Base-by-base conservation (phyloP, 2,888 invertebrate genomes). In the Stegana nigrithorax region DNA sequence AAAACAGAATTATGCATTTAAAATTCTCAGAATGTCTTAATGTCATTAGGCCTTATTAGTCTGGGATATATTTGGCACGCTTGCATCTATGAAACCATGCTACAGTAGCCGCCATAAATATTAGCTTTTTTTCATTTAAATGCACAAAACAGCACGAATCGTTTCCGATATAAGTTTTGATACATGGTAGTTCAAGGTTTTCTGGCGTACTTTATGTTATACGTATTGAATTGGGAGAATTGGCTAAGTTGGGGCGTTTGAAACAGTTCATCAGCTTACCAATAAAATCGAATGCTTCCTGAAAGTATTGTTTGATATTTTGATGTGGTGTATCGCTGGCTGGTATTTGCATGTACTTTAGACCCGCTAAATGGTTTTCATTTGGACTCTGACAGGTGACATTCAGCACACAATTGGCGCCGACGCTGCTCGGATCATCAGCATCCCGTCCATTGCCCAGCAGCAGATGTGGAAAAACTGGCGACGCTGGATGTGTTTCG, bases 231-330 rank as follows among this genome's bases (percentile, higher is more conserved):
- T n/a, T n/a, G n/a, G n/a, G n/a, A 5, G 5, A 17, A 45, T 45
- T 45, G 17, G 19, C 45, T 45, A 23, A 14, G 8, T 10, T 8
- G 17, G 23, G 23, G 10, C 1, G n/a, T 55, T 62, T 21, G 42
- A 60, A n/a, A n/a, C n/a, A n/a, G n/a, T n/a, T n/a, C n/a, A n/a
- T 39, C 39, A 66, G 83, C 91, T 90, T 86, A 94, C 94, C 94
- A 79, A 94, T 94, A 85, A 94, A 94, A 81, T 92, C 90, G 85
- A 91, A 93, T 75, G 94, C 93, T 85, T 94, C 93, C 82, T 93
- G 92, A 87, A 94, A 94, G 88, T 93, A 94, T 88, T 94, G 94
- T 80, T 92, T 92, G 66, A 94, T 90, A 87, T 94, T 94, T 85
- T 94, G 94, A 81, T 92, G 92, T 56, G 92, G 91, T 69, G 92